Evolutionary conservation across 2,888 invertebrate species (phyloP).

Genomic region (Polia nebulosa): DNA sequence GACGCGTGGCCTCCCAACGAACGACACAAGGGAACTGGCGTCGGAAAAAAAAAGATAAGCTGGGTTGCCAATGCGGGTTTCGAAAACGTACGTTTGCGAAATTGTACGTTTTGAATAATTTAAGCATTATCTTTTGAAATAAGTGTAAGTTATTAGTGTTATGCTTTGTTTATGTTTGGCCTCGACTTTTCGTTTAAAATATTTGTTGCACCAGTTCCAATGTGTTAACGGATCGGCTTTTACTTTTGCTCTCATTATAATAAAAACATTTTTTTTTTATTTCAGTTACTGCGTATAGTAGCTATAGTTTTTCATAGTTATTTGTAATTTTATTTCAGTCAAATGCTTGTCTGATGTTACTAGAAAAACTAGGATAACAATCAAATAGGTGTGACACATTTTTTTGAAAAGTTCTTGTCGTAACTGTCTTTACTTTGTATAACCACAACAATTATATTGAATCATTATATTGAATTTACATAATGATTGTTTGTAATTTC

Average conservation of each 20-base stretch:
- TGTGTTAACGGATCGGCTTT: slow-evolving; percentile 25
- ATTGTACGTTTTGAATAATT: slow-evolving; percentile 46
- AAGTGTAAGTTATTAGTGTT: slow-evolving; percentile 11
- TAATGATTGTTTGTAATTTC: too few relatives aligned
- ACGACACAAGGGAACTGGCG: slow-evolving; percentile 77
- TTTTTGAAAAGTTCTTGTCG: too few relatives aligned
- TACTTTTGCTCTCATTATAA: slow-evolving; percentile 25
- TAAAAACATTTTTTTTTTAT: neutral
- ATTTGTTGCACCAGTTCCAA: slow-evolving; percentile 29
- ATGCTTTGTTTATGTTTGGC: slow-evolving; percentile 27
- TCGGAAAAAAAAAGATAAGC: slow-evolving; percentile 73
- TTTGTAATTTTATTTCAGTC: too few relatives aligned
- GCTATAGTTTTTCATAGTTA: neutral
- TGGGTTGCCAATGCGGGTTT: slow-evolving; percentile 74
- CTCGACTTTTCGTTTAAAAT: slow-evolving; percentile 25
- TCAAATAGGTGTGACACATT: too few relatives aligned
- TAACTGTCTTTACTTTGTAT: too few relatives aligned
- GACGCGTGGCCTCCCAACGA: slow-evolving; percentile 70
- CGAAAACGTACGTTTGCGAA: slow-evolving; percentile 53
- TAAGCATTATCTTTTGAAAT: slow-evolving; percentile 30
- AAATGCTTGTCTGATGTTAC: too few relatives aligned
- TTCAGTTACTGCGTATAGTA: neutral
- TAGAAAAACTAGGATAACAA: too few relatives aligned
- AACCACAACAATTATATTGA: too few relatives aligned
- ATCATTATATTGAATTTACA: too few relatives aligned